A percentile compares a stretch with the other conserved stretches of the same genome.
Conservation (phyloP, 2,797 vertebrate genomes). For the Eupleurogrammus muticus region DNA sequence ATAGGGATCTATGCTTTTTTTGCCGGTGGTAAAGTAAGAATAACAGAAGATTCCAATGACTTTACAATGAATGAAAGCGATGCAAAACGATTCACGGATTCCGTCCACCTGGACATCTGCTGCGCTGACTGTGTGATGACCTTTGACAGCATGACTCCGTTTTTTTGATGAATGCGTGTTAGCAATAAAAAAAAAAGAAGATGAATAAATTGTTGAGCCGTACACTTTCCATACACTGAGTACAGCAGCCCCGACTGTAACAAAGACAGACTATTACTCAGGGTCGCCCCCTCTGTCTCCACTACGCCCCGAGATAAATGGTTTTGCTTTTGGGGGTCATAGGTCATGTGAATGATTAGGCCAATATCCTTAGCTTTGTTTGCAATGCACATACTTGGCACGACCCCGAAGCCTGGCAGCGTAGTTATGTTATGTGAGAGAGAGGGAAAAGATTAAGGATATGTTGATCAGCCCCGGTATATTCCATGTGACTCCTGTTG, state of each 20-base stretch:
- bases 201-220: too few species aligned
- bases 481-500: not conserved
- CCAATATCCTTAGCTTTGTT: slow-evolving; percentile 9
- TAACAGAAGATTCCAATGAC: too few species aligned
- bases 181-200: too few species aligned
- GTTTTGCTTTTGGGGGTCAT: not conserved
- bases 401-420: not conserved
- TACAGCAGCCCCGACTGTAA: not conserved
- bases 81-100: too few species aligned
- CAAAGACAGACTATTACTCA: slow-evolving; percentile 20
- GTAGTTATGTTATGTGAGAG: not conserved
- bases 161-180: too few species aligned
- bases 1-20: too few species aligned
- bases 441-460: slow-evolving; percentile 5
- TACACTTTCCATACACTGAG: not conserved
- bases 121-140: too few species aligned
- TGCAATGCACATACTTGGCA: slow-evolving; percentile 11
- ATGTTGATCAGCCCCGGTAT: not conserved
- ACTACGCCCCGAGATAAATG: slow-evolving; percentile 14
- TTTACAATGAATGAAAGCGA: too few species aligned
- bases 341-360: slow-evolving; percentile 24
- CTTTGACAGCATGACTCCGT: too few species aligned
- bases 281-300: slow-evolving; percentile 1
- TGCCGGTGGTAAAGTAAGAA: too few species aligned
- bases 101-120: too few species aligned